phyloP scores from a whole-genome alignment of 2,888 invertebrate genomes.

The Escarpia spicata region DNA sequence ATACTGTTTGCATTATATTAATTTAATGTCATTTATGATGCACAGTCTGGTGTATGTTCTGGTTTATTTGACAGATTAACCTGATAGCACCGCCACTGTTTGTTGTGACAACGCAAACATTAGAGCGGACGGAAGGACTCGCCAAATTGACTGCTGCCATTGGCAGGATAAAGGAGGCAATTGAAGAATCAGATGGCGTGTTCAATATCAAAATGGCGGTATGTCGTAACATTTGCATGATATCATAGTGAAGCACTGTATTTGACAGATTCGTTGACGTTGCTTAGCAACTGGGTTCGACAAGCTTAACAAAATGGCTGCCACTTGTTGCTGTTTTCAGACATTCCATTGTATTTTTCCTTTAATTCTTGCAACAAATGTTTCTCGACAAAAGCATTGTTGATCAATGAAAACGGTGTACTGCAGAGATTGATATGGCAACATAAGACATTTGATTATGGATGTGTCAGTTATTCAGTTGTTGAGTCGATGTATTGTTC shows the following conservation, averaged over 20 bases:
- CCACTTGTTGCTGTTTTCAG: no score
- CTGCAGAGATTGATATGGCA: no score
- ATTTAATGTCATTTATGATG: neutral
- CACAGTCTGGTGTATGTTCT: neutral
- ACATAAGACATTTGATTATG: no score
- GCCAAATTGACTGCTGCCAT: conserved; percentile 90
- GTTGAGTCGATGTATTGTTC: no score
- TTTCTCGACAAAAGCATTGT: no score
- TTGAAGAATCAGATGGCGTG: conserved; percentile 84
- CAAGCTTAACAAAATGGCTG: no score
- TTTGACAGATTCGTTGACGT: no score
- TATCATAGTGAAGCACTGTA: neutral
- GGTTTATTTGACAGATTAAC: conserved; percentile 76
- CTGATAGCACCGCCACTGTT: conserved; percentile 98
- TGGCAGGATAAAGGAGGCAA: conserved; percentile 84
- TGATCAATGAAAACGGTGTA: no score
- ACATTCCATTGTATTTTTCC: no score
- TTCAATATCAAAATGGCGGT: conserved; percentile 95
- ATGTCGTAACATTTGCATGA: neutral
- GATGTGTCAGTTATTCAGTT: no score
- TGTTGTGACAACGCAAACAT: conserved; percentile 98
- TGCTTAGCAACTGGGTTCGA: no score
- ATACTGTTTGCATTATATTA: neutral
- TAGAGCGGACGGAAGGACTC: conserved; percentile 93
- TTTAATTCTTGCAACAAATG: no score